A percentile compares a stretch with the other conserved stretches of the same genome.
These are phyloP conservation scores for Rutilus rutilus DNA, from an alignment of 2,113 vertebrate species.

Conservation along the genomic window DNA sequence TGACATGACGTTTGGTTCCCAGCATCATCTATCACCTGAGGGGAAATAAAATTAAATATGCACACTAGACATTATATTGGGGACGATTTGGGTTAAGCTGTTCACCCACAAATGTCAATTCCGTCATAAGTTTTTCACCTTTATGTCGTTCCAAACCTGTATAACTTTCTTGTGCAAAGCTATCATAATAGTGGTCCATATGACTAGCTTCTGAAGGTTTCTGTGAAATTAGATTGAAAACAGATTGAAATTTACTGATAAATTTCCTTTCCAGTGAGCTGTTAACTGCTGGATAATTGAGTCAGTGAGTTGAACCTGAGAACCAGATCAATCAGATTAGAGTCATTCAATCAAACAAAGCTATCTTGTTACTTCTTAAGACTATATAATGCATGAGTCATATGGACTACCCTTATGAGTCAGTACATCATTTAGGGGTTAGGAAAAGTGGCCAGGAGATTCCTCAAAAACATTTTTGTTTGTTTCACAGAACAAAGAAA, in stretches of 20 bases:
- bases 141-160: not conserved
- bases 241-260: not conserved
- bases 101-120: not conserved
- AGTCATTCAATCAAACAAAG: not conserved
- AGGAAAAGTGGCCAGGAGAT: not conserved
- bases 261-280: not conserved
- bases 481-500: not conserved
- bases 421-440: not conserved
- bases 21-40: constrained; percentile 88
- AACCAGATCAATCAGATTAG: not conserved
- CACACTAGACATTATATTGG: not conserved
- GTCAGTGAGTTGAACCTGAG: not conserved
- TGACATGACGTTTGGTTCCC: constrained; percentile 93
- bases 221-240: not conserved
- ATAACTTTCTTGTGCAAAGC: not conserved
- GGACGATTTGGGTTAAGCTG: not conserved
- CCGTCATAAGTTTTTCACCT: not conserved
- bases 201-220: not conserved
- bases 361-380: not conserved
- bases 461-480: not conserved
- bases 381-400: not conserved
- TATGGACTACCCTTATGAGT: not conserved
- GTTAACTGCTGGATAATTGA: not conserved
- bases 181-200: not conserved
- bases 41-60: not conserved